Base-by-base conservation (phyloP, 2,113 vertebrate genomes). In the Tylochromis polylepis region DNA sequence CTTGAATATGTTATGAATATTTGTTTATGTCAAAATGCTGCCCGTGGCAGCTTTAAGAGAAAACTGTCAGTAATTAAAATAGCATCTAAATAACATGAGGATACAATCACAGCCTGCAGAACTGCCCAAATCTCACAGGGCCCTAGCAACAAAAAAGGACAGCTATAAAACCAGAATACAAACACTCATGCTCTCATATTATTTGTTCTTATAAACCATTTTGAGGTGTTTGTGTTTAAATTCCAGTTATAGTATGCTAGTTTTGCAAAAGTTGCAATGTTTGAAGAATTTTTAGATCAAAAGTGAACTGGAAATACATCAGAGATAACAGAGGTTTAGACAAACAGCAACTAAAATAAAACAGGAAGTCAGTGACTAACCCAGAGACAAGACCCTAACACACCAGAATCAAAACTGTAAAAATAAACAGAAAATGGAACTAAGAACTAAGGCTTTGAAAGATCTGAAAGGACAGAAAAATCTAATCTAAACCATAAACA, bases 1-100 rank as follows among this genome's bases (percentile, higher is more conserved):
- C 11, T 11, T 79, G 24, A 83, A 62, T 80, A 41, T 49, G 60
- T 67, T 67, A 36, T 62, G 60, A 67, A 10, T 31, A 22, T 51
- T 31, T 11, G 18, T 55, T 77, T 5, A 49, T 8, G 15, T 79
- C 70, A 10, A 46, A 70, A 51, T 72, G 22, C 27, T 60, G 10
- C n/a, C 18, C 10, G 14, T 24, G 77, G 18, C 31, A 53, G 27
- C 15, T 12, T 60, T 51, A 75, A 75, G 6, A 16, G 41, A n/a
- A 75, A 78, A 65, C 18, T 80, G 3, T 59, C 60, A 56, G 77
- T 70, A 20, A 81, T n/a, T 51, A 43, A 81, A 15, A 78, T 34
- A 72, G 10, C 27, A 51, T 77, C 43, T 20, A 11, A 31, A 29
- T 31, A 77, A 12, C 10, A 20, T 51, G 27, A 77, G 16, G 51